Base-by-base conservation (phyloP, 2,888 invertebrate species). In the Selenia dentaria region DNA sequence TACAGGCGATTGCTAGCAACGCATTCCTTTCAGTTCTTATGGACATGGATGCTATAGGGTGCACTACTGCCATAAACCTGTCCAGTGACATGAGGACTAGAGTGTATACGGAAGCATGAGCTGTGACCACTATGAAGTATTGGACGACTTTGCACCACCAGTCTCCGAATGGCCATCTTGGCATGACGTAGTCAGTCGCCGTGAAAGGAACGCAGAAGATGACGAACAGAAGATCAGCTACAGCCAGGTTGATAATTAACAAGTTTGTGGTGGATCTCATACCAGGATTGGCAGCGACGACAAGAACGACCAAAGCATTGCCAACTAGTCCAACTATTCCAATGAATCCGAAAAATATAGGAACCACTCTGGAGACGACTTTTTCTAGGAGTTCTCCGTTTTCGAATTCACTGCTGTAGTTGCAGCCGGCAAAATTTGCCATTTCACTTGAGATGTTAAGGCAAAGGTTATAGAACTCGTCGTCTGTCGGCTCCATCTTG, bases 181-280 rank as follows among this genome's bases (percentile, higher is more conserved):
- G 94, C 70, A 97, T 88, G 0, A 96, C 96, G 77, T 97, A 98
- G 69, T 96, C 96, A 9, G 96, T 95, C 0, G 97, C 98, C 0
- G 98, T 98, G 81, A 97, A 97, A 0, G 98, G 98, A 10, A 98
- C 97, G 84, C 98, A 98, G 83, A 98, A 96, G 38, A 97, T 93
- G 27, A 98, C 96, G 80, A 98, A 98, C 16, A 97, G 93, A 16
- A 98, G 90, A 79, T 98, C 98, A 24, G 98, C 97, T 14, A 97
- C 92, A 2, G 98, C 97, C 51, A 98, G 86, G 77, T 97, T 97
- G 51, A 98, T 95, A 63, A 98, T 98, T 16, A 98, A 92, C 28
- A 97, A 93, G 79, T 98, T 98, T 33, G 98, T 98, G 3, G 97
- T 97, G 22, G 96, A 97, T 64, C 97, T 92, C 98, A 98, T 98